Evolutionary conservation across 1,140 invertebrate genomes (phyloP).

Genomic region (Ditylenchus dipsaci): DNA sequence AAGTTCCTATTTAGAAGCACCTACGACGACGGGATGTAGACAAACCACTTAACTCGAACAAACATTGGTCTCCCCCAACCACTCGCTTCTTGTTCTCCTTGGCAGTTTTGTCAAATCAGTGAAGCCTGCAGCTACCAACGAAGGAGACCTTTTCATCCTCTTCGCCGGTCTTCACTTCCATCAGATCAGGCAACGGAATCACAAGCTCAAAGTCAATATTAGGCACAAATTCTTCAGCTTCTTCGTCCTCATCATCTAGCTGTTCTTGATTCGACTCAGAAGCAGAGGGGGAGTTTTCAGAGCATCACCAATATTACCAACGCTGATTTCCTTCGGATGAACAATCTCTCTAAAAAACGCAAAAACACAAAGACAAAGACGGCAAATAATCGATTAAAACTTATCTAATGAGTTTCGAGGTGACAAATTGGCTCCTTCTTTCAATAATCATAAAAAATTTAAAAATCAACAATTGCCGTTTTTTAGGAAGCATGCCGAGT

Average conservation of each 20-base stretch:
- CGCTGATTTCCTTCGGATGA: too few relatives aligned
- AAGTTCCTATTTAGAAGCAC: too few relatives aligned
- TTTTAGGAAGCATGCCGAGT: background rate
- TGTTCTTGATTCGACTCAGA: background rate
- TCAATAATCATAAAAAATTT: conserved; percentile 18
- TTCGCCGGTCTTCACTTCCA: background rate
- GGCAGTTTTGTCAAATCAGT: conserved; percentile 39
- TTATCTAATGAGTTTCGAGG: too few relatives aligned
- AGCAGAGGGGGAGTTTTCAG: too few relatives aligned
- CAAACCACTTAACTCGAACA: too few relatives aligned
- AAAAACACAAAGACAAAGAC: too few relatives aligned
- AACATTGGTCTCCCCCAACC: conserved; percentile 60
- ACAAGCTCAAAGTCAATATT: background rate
- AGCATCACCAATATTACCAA: too few relatives aligned
- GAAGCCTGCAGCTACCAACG: conserved; percentile 39
- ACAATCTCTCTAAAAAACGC: too few relatives aligned
- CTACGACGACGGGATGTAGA: too few relatives aligned
- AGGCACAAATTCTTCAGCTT: background rate
- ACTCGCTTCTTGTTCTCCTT: conserved; percentile 63
- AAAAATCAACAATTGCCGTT: background rate
- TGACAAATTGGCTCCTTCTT: too few relatives aligned
- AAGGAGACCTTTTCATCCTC: background rate
- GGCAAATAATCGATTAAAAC: too few relatives aligned
- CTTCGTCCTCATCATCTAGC: background rate
- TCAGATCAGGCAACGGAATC: background rate